phyloP scores from a whole-genome alignment of 2,113 vertebrate species.

The Oncorhynchus mykiss region DNA sequence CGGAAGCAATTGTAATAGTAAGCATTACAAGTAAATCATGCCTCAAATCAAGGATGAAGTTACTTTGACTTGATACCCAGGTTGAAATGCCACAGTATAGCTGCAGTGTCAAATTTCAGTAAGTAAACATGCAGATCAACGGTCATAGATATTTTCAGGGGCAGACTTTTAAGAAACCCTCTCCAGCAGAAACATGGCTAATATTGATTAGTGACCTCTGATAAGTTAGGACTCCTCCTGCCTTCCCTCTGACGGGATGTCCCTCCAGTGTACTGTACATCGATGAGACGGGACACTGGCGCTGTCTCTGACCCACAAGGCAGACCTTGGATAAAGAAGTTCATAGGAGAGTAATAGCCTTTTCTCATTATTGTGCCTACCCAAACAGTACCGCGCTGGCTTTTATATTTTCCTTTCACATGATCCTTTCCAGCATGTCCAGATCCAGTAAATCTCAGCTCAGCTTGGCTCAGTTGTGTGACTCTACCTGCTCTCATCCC shows the following conservation, averaged over 20 bases:
- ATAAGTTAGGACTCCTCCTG: neutral
- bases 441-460: too few relatives aligned
- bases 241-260: neutral
- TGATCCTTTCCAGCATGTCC: too few relatives aligned
- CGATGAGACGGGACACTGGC: neutral
- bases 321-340: neutral
- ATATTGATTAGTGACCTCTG: conserved; percentile 29
- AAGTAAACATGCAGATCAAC: neutral
- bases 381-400: too few relatives aligned
- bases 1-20: neutral
- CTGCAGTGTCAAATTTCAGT: neutral
- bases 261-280: neutral
- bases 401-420: too few relatives aligned
- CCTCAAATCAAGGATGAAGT: neutral
- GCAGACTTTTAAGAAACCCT: conserved; percentile 23
- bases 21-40: neutral
- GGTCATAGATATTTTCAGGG: conserved; percentile 4
- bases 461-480: neutral
- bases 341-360: neutral
- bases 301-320: neutral
- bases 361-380: too few relatives aligned
- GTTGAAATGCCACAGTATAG: neutral
- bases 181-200: conserved; percentile 25
- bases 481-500: conserved; percentile 4
- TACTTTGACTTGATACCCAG: neutral